Evolutionary conservation across 2,888 invertebrate genomes (phyloP), one percentile per base, ranked within the genome.

Genomic region (Drosophila mettleri): DNA sequence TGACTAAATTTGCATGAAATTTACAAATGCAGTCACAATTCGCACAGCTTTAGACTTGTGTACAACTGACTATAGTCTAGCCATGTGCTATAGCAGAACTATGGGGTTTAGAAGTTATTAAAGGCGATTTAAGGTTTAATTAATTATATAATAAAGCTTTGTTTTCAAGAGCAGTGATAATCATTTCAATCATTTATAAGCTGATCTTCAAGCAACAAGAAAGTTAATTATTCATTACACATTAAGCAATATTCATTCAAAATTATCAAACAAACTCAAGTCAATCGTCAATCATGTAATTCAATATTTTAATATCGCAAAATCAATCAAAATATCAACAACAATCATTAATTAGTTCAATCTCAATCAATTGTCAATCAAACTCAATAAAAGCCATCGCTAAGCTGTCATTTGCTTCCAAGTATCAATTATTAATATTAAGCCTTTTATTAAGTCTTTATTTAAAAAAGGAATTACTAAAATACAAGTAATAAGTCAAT

Each of bases 1-100:
- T 86, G 88, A 86, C 88, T 70, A 88, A 80, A 84, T 84, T 84
- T 84, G 78, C 86, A 84, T 84, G 78, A 67, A 86, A 60, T 72
- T 77, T 77, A 52, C 64, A 54, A 43, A 41, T 39, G 65, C 22
- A 61, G 39, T 55, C 51, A 10, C 63, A 77, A 33, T 22, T 51
- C 53, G 58, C 45, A 38, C 48, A 34, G 55, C n/a, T 38, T 6
- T 36, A 41, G 29, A 29, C 53, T 29, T 22, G 33, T 58, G 59
- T 57, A 20, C 57, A 76, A 16, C 53, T 58, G 10, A 1, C 9
- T 18, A 18, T 51, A 48, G 52, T 12, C 51, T 59, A 31, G 9
- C 0, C 34, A 39, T 1, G 24, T 39, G 22, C 6, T 0, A 9
- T n/a, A 39, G 16, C 5, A 18, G 16, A n/a, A 16, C n/a, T n/a